Evolutionary conservation across 2,113 vertebrate species (phyloP).

Genomic region (Myrmophylax atrothorax): DNA sequence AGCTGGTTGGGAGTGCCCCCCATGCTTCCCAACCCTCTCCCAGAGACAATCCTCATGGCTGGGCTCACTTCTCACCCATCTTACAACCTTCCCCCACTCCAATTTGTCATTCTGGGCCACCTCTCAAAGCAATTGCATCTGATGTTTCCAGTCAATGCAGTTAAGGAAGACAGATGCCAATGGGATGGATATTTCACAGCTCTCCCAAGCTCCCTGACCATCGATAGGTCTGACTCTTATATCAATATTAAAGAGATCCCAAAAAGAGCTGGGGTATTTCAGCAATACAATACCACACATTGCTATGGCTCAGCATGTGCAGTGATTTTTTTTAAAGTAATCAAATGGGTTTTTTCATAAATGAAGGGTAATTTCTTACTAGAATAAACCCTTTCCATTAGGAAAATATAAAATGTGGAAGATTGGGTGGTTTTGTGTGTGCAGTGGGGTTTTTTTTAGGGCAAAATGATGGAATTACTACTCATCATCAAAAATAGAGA

Average conservation of each 20-base stretch:
- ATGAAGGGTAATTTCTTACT: neutral
- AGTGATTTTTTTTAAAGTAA: neutral
- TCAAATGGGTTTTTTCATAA: neutral
- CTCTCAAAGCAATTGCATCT: neutral
- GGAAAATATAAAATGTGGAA: neutral
- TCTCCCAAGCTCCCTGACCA: neutral
- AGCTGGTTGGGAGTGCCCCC: neutral
- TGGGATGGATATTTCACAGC: neutral
- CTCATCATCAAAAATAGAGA: constrained; percentile 19
- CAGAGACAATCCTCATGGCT: neutral
- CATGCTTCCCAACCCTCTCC: neutral
- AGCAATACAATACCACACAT: neutral
- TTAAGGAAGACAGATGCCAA: neutral
- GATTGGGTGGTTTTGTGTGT: neutral
- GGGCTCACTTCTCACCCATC: neutral
- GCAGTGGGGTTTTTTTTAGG: neutral
- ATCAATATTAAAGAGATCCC: neutral
- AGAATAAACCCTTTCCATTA: neutral
- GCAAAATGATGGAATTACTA: neutral
- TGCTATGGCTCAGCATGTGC: accelerated
- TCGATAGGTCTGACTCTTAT: neutral
- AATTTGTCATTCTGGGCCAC: neutral
- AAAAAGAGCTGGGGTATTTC: neutral
- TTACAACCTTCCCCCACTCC: neutral
- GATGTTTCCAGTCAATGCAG: neutral